Percentiles rank a stretch among this genome's conserved stretches.
Conservation (phyloP, 2,113 vertebrate genomes). For the Catharus bicknelli region DNA sequence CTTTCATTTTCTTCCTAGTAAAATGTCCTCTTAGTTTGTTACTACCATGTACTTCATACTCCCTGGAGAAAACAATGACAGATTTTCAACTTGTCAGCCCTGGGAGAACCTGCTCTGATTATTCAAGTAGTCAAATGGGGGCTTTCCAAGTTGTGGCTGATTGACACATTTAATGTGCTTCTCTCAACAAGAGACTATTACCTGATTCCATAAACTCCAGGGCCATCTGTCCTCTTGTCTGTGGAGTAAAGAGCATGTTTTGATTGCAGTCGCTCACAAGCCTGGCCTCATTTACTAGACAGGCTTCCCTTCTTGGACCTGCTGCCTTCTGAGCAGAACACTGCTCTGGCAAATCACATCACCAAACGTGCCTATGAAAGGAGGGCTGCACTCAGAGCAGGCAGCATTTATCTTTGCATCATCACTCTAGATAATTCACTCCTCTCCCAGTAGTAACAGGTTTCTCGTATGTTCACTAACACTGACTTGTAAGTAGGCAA, state of each 20-base stretch:
- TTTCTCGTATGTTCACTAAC: background rate
- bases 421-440: background rate
- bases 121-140: background rate
- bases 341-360: background rate
- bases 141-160: background rate
- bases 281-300: background rate
- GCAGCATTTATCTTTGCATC: background rate
- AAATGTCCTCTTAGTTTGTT: background rate
- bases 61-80: background rate
- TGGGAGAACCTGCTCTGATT: background rate
- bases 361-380: background rate
- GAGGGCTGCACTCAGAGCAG: background rate
- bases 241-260: background rate
- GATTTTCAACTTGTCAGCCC: background rate
- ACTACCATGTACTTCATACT: background rate
- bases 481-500: background rate
- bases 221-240: constrained; percentile 42
- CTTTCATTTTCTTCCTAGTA: background rate
- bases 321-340: background rate
- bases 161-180: constrained; percentile 11
- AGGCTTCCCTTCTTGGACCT: background rate
- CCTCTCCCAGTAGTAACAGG: background rate
- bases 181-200: constrained; percentile 15
- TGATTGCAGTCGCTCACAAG: background rate
- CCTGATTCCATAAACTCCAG: constrained; percentile 8